phyloP scores from a whole-genome alignment of 2,113 vertebrate species.

The Xyrauchen texanus region DNA sequence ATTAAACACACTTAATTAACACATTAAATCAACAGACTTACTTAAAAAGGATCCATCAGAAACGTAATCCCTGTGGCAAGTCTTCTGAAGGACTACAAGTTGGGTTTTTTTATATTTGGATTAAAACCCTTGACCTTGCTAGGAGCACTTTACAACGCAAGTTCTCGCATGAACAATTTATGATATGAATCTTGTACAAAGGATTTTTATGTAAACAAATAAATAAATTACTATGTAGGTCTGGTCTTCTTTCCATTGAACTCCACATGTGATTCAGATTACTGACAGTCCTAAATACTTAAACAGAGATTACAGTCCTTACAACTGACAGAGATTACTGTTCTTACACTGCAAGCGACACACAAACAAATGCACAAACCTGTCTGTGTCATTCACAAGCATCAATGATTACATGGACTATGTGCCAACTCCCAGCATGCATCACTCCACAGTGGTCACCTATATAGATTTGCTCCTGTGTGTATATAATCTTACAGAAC shows the following conservation, averaged over 20 bases:
- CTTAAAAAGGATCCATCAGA: too few species aligned
- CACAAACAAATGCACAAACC: background rate
- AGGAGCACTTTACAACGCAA: too few species aligned
- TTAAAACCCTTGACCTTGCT: too few species aligned
- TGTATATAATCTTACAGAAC: background rate
- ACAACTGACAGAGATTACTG: conserved; percentile 9
- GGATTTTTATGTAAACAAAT: too few species aligned
- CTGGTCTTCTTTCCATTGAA: background rate
- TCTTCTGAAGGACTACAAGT: too few species aligned
- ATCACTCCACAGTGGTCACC: background rate
- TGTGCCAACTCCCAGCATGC: background rate
- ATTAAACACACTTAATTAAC: too few species aligned
- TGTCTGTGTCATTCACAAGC: background rate
- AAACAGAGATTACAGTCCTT: conserved; percentile 13
- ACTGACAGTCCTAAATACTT: background rate
- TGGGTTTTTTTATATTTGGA: too few species aligned
- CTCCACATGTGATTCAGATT: conserved; percentile 1
- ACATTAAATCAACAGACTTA: too few species aligned
- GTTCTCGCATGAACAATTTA: too few species aligned
- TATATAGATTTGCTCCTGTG: conserved; percentile 9
- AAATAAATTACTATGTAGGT: background rate
- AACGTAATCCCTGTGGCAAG: too few species aligned
- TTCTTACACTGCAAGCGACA: background rate
- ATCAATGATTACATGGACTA: background rate
- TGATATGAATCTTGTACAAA: too few species aligned